Evolutionary conservation across 2,888 invertebrate genomes (phyloP).

Genomic region (Macrosoma leucophasiata): DNA sequence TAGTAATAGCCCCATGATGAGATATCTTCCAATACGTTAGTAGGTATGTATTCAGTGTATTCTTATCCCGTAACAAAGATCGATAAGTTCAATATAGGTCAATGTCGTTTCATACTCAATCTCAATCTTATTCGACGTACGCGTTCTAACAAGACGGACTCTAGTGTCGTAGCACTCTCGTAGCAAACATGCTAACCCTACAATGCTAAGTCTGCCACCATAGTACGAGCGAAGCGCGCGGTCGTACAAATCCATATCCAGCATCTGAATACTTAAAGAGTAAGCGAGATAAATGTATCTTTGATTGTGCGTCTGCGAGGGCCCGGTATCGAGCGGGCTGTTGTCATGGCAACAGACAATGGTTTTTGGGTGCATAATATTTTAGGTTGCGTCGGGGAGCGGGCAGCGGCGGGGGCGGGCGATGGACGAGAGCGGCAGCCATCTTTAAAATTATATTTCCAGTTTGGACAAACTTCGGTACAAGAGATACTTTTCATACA

Average conservation of each 20-base stretch:
- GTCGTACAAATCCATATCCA: conserved; percentile 54
- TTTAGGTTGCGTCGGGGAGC: conserved; percentile 67
- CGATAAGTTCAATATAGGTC: too few relatives aligned
- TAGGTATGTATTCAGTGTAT: too few relatives aligned
- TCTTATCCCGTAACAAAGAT: too few relatives aligned
- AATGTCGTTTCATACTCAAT: conserved; percentile 1
- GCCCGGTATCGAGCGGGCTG: conserved; percentile 65
- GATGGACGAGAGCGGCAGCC: conserved; percentile 59
- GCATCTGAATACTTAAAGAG: conserved; percentile 55
- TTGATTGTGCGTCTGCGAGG: conserved; percentile 53
- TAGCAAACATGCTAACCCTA: conserved; percentile 57
- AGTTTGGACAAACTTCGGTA: conserved; percentile 66
- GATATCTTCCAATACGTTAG: too few relatives aligned
- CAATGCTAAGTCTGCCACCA: conserved; percentile 62
- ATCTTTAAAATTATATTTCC: conserved; percentile 75
- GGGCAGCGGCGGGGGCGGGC: conserved; percentile 42
- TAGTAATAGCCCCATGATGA: too few relatives aligned
- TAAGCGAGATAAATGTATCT: conserved; percentile 64
- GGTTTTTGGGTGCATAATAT: conserved; percentile 77
- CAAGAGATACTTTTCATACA: conserved; percentile 48
- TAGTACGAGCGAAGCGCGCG: conserved; percentile 46
- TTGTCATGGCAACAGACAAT: conserved; percentile 75
- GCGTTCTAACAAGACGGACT: conserved; percentile 59
- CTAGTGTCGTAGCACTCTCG: conserved; percentile 34
- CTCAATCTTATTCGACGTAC: conserved; percentile 49